A percentile compares a stretch with the other conserved stretches of the same genome.
Evolutionary conservation across 2,888 invertebrate species (phyloP).

Genomic region (Drosophila prolongata): DNA sequence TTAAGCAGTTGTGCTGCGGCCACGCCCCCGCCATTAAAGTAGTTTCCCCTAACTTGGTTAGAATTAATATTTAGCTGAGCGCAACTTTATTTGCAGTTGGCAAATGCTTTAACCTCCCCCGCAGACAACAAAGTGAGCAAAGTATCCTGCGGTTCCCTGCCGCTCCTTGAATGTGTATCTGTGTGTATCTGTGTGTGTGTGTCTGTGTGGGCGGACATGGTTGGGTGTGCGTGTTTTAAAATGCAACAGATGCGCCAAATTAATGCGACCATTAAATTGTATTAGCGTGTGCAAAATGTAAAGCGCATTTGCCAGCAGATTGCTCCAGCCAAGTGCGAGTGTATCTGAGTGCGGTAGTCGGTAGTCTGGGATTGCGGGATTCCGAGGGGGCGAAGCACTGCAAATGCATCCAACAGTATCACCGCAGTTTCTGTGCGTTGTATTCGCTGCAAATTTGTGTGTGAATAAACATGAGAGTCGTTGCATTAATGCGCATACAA

Average conservation of each 20-base stretch:
- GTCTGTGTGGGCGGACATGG: constrained; percentile 2
- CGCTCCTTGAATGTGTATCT: constrained; percentile 21
- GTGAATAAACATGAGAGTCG: constrained; percentile 77
- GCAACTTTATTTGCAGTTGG: constrained; percentile 69
- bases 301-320: constrained; percentile 56
- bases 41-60: constrained; percentile 39
- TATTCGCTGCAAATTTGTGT: constrained; percentile 74
- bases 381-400: constrained; percentile 10
- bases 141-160: constrained; percentile 54
- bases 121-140: constrained; percentile 42
- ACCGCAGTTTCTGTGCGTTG: constrained; percentile 63
- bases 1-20: constrained; percentile 34
- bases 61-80: constrained; percentile 76
- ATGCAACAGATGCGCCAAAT: constrained; percentile 80
- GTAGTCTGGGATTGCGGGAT: constrained; percentile 5
- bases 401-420: constrained; percentile 56
- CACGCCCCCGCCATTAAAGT: constrained; percentile 57
- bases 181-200: constrained; percentile 4
- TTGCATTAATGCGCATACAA: constrained; percentile 76
- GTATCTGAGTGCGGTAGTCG: constrained; percentile 7
- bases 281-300: constrained; percentile 74
- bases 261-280: constrained; percentile 79
- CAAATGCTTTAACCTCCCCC: constrained; percentile 48
- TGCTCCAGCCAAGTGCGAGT: constrained; percentile 34
- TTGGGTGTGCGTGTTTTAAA: constrained; percentile 64